Evolutionary conservation across 2,888 invertebrate genomes (phyloP), one percentile per base, ranked within the genome.

Genomic region (Diarsia brunnea): DNA sequence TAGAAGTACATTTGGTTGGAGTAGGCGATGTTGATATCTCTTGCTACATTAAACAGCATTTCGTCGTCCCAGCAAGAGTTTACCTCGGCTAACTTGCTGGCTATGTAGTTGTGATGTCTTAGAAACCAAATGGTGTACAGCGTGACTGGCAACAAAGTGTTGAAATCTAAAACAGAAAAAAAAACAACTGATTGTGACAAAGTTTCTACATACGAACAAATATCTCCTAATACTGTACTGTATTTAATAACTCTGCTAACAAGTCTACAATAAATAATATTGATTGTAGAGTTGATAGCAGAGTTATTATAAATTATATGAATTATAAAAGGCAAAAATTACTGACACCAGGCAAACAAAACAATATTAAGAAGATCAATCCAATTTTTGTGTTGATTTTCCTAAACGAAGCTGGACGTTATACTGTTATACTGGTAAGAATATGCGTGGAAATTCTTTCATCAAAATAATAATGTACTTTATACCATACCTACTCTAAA

Each of bases 51-150:
- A 67, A 90, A 93, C 10, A 91, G 74, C 51, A 69, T 85, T 0
- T 92, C 90, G 27, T 93, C 93, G 19, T 85, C 78, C 93, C 92
- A 92, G 69, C 91, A 90, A 0, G 92, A 91, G 63, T 93, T 93
- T 0, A 92, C 64, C 0, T 55, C 38, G 2, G 87, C 78, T 63
- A 93, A 73, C 7, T 85, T 27, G 0, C 73, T 75, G 0, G 92
- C 92, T 21, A 92, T 79, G 0, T 69, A 71, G 63, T 93, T 92
- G 73, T 93, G 92, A 24, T 89, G 79, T 16, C 91, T 85, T 85
- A 90, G 90, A 0, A 89, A 85, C 82, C 81, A 80, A 4, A 80
- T 27, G 7, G 3, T 11, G 31, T 31, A 73, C 0, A 81, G 31
- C 5, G 14, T 5, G 4, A 63, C 16, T 10, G 75, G 31, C 8